phyloP scores from a whole-genome alignment of 2,888 invertebrate species.

The Chromoteleia sp. region DNA sequence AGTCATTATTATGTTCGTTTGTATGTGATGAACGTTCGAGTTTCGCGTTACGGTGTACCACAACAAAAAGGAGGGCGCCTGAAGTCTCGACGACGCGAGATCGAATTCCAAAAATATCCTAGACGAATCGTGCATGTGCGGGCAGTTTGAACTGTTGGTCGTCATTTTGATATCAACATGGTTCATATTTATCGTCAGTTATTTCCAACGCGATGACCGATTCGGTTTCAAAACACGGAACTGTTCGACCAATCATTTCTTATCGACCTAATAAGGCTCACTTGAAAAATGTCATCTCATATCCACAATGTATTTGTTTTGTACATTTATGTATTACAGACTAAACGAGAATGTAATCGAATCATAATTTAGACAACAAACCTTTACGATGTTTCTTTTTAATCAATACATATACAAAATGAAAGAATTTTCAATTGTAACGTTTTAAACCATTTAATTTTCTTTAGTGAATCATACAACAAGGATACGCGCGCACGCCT shows the following conservation, averaged over 20 bases:
- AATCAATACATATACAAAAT: no score
- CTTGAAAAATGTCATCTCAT: no score
- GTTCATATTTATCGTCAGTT: conserved; percentile 51
- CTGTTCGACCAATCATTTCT: conserved; percentile 7
- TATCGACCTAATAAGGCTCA: not conserved
- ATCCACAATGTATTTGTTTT: no score
- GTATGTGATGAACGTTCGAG: conserved; percentile 39
- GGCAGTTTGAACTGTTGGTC: conserved; percentile 33
- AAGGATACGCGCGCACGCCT: no score
- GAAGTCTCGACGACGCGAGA: conserved; percentile 44
- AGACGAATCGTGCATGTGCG: conserved; percentile 44
- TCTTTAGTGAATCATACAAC: no score
- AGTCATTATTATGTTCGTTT: conserved; percentile 55
- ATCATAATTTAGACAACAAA: no score
- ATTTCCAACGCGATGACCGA: conserved; percentile 33
- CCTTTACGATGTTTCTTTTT: no score
- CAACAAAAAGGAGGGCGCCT: conserved; percentile 54
- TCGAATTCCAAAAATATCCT: conserved; percentile 68
- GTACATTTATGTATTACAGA: no score
- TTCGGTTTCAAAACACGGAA: conserved; percentile 28
- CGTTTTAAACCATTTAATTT: no score
- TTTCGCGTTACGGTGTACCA: conserved; percentile 46
- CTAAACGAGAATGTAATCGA: no score
- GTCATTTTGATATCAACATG: conserved; percentile 65
- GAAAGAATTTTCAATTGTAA: no score